Conservation (phyloP, 2,888 invertebrate species). For the Caenorhabditis wallacei region DNA sequence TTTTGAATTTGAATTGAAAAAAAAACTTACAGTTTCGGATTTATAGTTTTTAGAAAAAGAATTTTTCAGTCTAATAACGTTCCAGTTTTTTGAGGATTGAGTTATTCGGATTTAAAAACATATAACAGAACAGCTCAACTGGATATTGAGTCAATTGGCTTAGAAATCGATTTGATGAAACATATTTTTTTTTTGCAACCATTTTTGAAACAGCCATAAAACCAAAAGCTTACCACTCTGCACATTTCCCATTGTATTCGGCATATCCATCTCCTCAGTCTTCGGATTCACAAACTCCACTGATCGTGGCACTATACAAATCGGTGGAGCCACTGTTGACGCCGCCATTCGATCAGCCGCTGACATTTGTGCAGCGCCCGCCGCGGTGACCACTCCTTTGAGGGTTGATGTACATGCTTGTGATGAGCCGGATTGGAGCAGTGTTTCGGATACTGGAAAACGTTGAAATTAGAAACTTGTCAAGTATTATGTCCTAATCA, state of each 20-base stretch:
- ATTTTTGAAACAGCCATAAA: background rate
- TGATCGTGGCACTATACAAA: slow-evolving; percentile 63
- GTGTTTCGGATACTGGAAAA: slow-evolving; percentile 36
- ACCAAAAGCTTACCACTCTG: slow-evolving; percentile 62
- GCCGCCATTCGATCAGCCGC: slow-evolving; percentile 18
- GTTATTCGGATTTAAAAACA: too few relatives aligned
- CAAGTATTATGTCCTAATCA: background rate
- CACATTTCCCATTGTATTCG: slow-evolving; percentile 33
- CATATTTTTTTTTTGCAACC: too few relatives aligned
- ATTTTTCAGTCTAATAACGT: too few relatives aligned
- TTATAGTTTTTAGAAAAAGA: too few relatives aligned
- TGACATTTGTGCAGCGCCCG: slow-evolving; percentile 63
- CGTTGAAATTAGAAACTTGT: background rate
- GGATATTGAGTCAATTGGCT: too few relatives aligned
- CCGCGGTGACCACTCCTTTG: slow-evolving; percentile 63
- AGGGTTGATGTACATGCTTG: slow-evolving; percentile 57
- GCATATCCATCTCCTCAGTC: slow-evolving; percentile 68
- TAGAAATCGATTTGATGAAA: too few relatives aligned
- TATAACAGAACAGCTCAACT: too few relatives aligned
- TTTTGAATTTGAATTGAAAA: too few relatives aligned
- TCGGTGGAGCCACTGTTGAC: slow-evolving; percentile 29
- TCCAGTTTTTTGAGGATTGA: too few relatives aligned
- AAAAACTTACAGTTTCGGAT: too few relatives aligned
- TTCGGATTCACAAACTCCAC: slow-evolving; percentile 75
- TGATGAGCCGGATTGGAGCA: slow-evolving; percentile 23